These are phyloP conservation scores for Rhynchotus rufescens DNA, from an alignment of 2,797 vertebrate genomes.

Conservation along the genomic window DNA sequence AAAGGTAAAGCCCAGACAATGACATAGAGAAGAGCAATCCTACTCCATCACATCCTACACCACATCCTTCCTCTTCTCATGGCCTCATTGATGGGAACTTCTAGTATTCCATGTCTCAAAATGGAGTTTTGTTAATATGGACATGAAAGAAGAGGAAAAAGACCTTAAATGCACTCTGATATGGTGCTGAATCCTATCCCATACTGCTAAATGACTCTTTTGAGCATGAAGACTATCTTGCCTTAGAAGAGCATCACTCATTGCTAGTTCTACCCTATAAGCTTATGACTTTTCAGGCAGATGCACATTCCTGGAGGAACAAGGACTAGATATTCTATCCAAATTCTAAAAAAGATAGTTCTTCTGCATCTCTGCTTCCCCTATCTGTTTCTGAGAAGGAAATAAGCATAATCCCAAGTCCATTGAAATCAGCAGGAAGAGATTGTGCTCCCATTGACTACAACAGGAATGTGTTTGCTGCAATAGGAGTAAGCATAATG, in stretches of 20 bases:
- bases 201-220: neutral
- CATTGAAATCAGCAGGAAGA: neutral
- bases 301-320: fast-evolving
- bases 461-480: neutral
- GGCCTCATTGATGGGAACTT: neutral
- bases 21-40: fast-evolving
- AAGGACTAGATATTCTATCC: neutral
- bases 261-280: neutral
- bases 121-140: neutral
- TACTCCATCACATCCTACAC: neutral
- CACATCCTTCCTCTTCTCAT: neutral
- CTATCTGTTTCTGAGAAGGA: neutral
- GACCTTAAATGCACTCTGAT: neutral
- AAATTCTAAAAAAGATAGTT: neutral
- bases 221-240: neutral
- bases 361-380: neutral
- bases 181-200: neutral
- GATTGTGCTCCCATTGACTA: neutral
- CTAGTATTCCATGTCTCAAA: neutral
- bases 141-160: neutral
- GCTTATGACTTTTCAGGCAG: neutral
- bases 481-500: neutral
- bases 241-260: neutral
- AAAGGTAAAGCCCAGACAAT: fast-evolving
- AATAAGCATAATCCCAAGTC: neutral